Evolutionary conservation across 2,888 invertebrate species (phyloP), one percentile per base, ranked within the genome.

Genomic region (Bellardia bayeri): DNA sequence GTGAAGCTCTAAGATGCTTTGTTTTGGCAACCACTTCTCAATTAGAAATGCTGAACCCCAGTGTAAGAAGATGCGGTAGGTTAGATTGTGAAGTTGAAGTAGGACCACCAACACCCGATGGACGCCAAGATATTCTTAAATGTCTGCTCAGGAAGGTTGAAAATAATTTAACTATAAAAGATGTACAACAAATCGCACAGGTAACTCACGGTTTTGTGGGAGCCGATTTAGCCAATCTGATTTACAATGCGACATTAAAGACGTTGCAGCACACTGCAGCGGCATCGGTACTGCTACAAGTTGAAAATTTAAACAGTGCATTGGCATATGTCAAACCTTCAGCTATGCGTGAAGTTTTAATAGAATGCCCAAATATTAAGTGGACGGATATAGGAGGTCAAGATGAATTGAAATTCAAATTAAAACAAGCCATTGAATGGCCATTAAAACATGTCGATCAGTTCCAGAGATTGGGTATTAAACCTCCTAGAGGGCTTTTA

Each of bases 361-460:
- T 98, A 88, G 98, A 98, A 94, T 96, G 97, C 85, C 97, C 98
- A 2, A 96, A 98, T 94, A 97, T 98, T 0, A 95, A 95, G 89
- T 99, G 99, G 99, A 94, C 95, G 0, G 99, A 99, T 91, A 98
- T 99, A 89, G 99, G 99, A 0, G 99, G 99, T 0, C 98, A 98
- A 92, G 95, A 96, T 42, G 95, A 97, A 49, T 94, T 99, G 63
- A 99, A 99, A 93, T 92, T 97, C 61, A 97, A 98, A 91, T 94
- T 99, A 37, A 95, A 96, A 89, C 97, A 98, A 94, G 97, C 98
- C 0, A 97, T 99, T 0, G 98, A 99, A 92, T 98, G 98, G 98
- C 99, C 99, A 0, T 92, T 99, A 37, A 96, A 96, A 90, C 96
- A 99, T 93, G 96, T 97, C 0, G 97, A 98, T 86, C 96, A 96